Evolutionary conservation across 2,797 vertebrate genomes (phyloP), one percentile per base, ranked within the genome.

Genomic region (Poeciliopsis presidionis): DNA sequence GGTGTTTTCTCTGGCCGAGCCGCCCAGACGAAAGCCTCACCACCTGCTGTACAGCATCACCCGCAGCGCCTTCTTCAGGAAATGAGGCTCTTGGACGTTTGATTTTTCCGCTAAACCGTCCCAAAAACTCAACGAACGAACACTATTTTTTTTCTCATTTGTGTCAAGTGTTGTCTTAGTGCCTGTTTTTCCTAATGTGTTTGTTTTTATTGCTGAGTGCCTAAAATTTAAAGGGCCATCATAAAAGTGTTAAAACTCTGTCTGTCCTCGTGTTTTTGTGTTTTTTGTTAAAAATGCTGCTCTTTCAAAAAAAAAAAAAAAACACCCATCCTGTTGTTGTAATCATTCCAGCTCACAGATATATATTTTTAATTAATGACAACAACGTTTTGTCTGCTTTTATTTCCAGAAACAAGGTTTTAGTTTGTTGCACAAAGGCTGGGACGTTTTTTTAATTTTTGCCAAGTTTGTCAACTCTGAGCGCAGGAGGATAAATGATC

Each of bases 1-100:
- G 87, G 98, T 99, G 63, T 99, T 99, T 49, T 94, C 97, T 61
- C 90, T 99, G 95, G 98, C 97, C 0, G 98, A 99, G 77, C 98
- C 98, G 80, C 98, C 97, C 72, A 99, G 97, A 91, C 90, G 96
- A 86, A 99, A 99, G 89, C 96, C 97, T 0, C 95, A 97, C 0
- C 96, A 98, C 53, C 96, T 99, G 92, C 96, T 98, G 95, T 95
- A 97, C 90, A 97, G 92, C 77, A 95, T 99, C 91, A 96, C 97
- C 76, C 97, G 97, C 80, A 96, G 95, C 9, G 91, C 97, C 59
- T 97, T 98, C 9, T 99, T 99, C 89, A 97, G 93, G 93, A 99
- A 99, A 86, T 99, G 95, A 98, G 51, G 55, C 81, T 47, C 16
- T 61, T 57, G 59, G 65, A 65, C 51, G n/a, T 61, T 7, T 51